phyloP scores from a whole-genome alignment of 2,888 invertebrate species.

The Schizaphis graminum region DNA sequence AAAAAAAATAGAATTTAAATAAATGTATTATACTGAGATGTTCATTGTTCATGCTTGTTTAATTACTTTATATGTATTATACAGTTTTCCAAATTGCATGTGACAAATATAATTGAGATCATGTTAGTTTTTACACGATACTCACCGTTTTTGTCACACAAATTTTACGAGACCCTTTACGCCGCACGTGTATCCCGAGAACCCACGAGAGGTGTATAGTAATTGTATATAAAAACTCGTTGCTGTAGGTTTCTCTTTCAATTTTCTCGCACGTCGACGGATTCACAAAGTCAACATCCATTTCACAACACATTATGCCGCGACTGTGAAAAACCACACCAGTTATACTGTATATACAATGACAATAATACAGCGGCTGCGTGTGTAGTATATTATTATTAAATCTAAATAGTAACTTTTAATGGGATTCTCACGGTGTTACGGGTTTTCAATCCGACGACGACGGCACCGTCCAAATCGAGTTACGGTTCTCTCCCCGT shows the following conservation, averaged over 20 bases:
- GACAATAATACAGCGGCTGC: background rate
- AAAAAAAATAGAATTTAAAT: background rate
- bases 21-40: background rate
- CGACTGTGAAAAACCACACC: background rate
- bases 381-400: constrained; percentile 36
- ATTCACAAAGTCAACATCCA: constrained; percentile 12
- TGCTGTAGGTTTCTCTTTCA: background rate
- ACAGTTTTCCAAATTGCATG: background rate
- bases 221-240: background rate
- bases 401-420: constrained; percentile 61
- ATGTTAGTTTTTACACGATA: background rate
- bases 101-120: background rate
- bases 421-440: constrained; percentile 10
- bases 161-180: background rate
- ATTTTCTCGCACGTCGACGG: background rate
- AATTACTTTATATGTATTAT: background rate
- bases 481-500: background rate
- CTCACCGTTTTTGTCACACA: background rate
- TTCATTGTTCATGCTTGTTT: background rate
- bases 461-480: background rate
- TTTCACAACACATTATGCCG: background rate
- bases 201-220: background rate
- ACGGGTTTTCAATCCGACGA: constrained; percentile 1
- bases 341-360: background rate
- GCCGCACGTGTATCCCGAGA: background rate